Base-by-base conservation (phyloP, 2,113 vertebrate genomes). In the Scomber scombrus region DNA sequence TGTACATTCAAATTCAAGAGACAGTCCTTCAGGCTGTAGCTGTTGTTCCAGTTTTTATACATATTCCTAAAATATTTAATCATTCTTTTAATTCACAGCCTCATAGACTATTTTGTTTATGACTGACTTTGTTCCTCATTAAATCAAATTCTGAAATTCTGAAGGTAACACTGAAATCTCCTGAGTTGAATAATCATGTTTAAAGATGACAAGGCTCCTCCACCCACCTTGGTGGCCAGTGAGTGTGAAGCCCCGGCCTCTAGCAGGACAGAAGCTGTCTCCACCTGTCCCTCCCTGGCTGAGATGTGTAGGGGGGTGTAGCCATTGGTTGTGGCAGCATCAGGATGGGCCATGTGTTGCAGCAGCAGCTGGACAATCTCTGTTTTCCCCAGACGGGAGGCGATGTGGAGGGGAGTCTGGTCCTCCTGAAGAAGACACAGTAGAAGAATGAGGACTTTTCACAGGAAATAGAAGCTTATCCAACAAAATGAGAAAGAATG, bases 281-380 rank as follows among this genome's bases (percentile, higher is more conserved):
- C 98, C 1, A 98, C 94, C 91, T 99, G 98, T 0, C 97, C 98
- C 93, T 99, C 98, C 3, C 98, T 92, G 80, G 98, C 97, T 0
- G 98, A 97, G 92, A 99, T 99, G 89, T 99, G 98, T 31, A 99
- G 94, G 0, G 98, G 97, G 0, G 97, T 99, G 92, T 99, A 97
- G 8, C 98, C 98, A 0, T 99, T 99, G 19, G 95, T 96, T 0
- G 98, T 99, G 55, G 98, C 96, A 0, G 98, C 98, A 3, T 99
- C 98, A 0, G 98, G 98, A 57, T 99, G 97, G 15, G 98, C 98
- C 97, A 99, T 99, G 79, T 99, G 98, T 80, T 99, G 98, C 4
- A 99, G 93, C 56, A 99, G 94, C 52, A 99, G 94, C 77, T 99
- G 98, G 46, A 99, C 98, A 0, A 99, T 99, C 93, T 99, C 98